Conservation (phyloP, 1,140 invertebrate genomes). For the Gryllus bimaculatus region DNA sequence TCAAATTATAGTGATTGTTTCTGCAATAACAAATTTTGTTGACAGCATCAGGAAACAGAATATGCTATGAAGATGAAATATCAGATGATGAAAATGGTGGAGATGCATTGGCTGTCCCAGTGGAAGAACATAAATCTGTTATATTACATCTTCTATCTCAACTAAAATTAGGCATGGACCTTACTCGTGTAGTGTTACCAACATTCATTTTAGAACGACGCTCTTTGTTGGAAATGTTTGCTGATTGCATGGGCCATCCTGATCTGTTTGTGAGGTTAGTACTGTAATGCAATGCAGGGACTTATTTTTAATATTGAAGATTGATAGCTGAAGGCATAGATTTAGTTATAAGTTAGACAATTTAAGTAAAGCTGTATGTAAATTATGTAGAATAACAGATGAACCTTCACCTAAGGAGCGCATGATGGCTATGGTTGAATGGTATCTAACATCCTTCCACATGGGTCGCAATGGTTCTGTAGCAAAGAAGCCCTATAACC, state of each 20-base stretch:
- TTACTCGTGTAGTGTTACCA: conserved; percentile 51
- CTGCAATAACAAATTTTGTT: not conserved
- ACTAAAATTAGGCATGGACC: conserved; percentile 54
- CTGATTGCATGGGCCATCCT: conserved; percentile 55
- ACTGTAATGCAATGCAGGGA: not conserved
- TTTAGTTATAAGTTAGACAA: not conserved
- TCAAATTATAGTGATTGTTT: not conserved
- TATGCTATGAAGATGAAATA: conserved; percentile 13
- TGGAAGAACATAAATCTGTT: conserved; percentile 49
- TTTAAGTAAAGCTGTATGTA: conserved; percentile 19
- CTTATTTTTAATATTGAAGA: no score
- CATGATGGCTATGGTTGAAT: conserved; percentile 46
- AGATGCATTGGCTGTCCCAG: conserved; percentile 19
- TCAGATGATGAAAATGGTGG: conserved; percentile 19
- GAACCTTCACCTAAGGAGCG: conserved; percentile 42
- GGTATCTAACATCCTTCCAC: conserved; percentile 57
- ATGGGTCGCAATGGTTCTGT: conserved; percentile 48
- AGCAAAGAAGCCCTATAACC: conserved; percentile 57
- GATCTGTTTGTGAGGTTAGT: conserved; percentile 50
- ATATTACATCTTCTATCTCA: conserved; percentile 51
- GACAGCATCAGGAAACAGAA: not conserved
- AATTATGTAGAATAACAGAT: conserved; percentile 39
- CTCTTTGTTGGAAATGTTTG: conserved; percentile 54
- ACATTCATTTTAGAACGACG: conserved; percentile 52
- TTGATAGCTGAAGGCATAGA: no score